These are phyloP conservation scores for Microplitis demolitor DNA, from an alignment of 1,140 invertebrate genomes.

Conservation along the genomic window DNA sequence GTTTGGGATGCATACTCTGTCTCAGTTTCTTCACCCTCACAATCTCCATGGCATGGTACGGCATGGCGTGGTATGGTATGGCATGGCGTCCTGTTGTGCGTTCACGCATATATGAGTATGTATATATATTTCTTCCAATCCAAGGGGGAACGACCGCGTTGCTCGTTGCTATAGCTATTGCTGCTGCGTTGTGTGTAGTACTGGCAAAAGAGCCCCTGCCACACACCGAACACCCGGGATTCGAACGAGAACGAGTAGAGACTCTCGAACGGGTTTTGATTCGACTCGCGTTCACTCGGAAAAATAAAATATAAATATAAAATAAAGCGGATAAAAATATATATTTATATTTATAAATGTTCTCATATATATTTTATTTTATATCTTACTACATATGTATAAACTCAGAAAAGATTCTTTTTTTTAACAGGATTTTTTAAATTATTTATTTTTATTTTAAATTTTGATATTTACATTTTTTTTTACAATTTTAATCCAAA, in stretches of 20 bases:
- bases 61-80: no score
- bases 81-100: not conserved
- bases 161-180: conserved; percentile 16
- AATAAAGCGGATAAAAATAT: not conserved
- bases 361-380: not conserved
- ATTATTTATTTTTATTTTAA: no score
- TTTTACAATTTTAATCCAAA: no score
- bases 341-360: not conserved
- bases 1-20: no score
- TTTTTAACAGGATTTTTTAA: not conserved
- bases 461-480: not conserved
- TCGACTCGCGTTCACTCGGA: not conserved
- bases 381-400: no score
- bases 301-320: not conserved
- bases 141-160: conserved; percentile 34
- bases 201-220: not conserved
- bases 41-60: not conserved
- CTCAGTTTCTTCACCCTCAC: conserved; percentile 7
- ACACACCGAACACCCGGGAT: not conserved
- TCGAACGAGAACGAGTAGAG: not conserved
- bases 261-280: conserved; percentile 27
- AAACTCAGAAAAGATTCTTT: not conserved
- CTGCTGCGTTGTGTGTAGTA: not conserved
- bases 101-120: conserved; percentile 31
- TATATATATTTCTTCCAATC: conserved; percentile 30